Base-by-base conservation (phyloP, 2,113 vertebrate species). In the Excalfactoria chinensis region DNA sequence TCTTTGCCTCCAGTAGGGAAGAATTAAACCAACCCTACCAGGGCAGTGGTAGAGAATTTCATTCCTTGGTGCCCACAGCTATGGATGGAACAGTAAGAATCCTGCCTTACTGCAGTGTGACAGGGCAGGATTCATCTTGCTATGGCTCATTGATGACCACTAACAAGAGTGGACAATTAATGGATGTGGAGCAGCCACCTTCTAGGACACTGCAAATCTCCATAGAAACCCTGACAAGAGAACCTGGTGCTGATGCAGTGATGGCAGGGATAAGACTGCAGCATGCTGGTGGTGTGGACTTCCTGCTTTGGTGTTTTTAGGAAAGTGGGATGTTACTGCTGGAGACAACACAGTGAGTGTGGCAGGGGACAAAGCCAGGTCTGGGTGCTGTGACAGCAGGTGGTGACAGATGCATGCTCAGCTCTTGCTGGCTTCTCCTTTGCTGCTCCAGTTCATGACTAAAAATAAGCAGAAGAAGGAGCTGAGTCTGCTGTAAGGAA, bases 171-270 rank as follows among this genome's bases (percentile, higher is more conserved):
- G 53, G 53, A 30, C 28, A 55, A 55, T 16, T 30, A 30, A 92
- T 82, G 53, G 94, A 75, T 93, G 80, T 0, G 18, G 48, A 90
- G 84, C 93, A 92, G 63, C 82, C 34, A 93, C 74, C 85, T 83
- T 93, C 94, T 91, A 96, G 96, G 93, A 93, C 96, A 97, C 91
- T 46, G 73, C 85, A 46, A 0, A 95, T 97, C 96, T 78, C 96
- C 92, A 94, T 94, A 90, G 96, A 14, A 97, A 97, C 84, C 84
- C 88, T 28, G 85, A 58, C 81, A 93, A 59, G 66, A 43, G 90
- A 59, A 34, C 15, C 95, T 64, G 90, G 26, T 1, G 85, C 91
- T 90, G 68, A 26, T 56, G 13, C 16, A 37, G 21, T 0, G 0
- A 32, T 1, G 8, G 30, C 77, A 58, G 12, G 55, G 78, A 83